A percentile compares a stretch with the other conserved stretches of the same genome.
Evolutionary conservation across 37 sponge, comb jelly and placozoan genomes (phyloP).

Genomic region (Agelas oroides): DNA sequence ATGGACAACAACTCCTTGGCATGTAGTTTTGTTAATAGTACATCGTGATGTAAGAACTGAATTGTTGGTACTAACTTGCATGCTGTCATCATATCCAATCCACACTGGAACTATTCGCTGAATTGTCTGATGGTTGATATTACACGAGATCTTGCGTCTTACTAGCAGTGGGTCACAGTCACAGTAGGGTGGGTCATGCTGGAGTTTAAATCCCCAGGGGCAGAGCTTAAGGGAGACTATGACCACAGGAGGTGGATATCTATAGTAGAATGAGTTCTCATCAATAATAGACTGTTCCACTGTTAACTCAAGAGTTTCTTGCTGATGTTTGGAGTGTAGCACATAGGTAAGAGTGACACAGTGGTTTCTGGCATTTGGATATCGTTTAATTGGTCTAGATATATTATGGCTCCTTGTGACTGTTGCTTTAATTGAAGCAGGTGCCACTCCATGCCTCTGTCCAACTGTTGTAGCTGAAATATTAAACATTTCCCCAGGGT

Average conservation of each 20-base stretch:
- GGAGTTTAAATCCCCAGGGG: constrained; percentile 16
- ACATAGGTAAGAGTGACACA: background rate
- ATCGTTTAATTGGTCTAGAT: background rate
- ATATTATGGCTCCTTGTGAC: background rate
- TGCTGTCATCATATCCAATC: background rate
- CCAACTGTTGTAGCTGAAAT: constrained; percentile 1
- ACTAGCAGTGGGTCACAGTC: background rate
- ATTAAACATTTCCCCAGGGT: background rate
- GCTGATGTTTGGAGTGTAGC: background rate
- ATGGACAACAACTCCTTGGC: background rate
- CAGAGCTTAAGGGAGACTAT: background rate
- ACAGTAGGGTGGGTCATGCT: background rate
- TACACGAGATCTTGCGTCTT: background rate
- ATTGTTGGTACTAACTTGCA: background rate
- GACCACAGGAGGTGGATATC: background rate
- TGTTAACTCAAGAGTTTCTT: background rate
- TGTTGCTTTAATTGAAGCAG: background rate
- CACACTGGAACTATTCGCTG: background rate
- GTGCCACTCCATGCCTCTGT: background rate
- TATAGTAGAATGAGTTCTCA: background rate
- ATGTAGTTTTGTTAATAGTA: background rate
- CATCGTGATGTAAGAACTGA: background rate
- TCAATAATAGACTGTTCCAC: background rate
- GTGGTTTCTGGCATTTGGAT: background rate
- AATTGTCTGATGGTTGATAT: too few relatives aligned